Percentiles rank a stretch among this genome's conserved stretches.
Evolutionary conservation across 2,797 vertebrate species (phyloP).

Genomic region (Cirrhinus molitorella): DNA sequence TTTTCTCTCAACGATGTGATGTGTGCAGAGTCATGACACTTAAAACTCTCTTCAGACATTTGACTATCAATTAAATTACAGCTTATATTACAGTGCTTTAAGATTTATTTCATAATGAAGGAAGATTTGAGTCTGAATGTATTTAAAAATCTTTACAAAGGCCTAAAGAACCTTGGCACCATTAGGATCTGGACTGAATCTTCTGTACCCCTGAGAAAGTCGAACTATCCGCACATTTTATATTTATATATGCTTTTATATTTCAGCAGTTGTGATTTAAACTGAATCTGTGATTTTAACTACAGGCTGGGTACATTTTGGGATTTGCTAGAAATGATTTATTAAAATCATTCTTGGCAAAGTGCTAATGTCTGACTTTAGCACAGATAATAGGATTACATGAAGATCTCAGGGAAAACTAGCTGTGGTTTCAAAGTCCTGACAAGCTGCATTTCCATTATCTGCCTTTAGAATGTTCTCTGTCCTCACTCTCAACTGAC

Average conservation of each 20-base stretch:
- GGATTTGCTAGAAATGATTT: slow-evolving; percentile 3
- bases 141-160: neutral
- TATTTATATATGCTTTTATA: neutral
- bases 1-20: neutral
- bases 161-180: neutral
- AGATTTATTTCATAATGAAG: neutral
- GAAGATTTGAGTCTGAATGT: neutral
- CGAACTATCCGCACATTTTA: neutral
- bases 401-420: slow-evolving; percentile 20
- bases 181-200: neutral
- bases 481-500: slow-evolving; percentile 25
- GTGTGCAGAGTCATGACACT: neutral
- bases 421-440: slow-evolving; percentile 37
- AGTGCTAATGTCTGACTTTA: slow-evolving; percentile 37
- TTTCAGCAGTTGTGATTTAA: neutral
- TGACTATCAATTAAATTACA: neutral
- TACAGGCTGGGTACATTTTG: slow-evolving; percentile 11
- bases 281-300: slow-evolving; percentile 9
- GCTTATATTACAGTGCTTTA: neutral
- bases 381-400: slow-evolving; percentile 47
- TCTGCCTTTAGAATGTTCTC: slow-evolving; percentile 10
- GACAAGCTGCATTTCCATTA: slow-evolving; percentile 35
- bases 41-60: neutral
- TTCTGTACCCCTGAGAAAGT: neutral
- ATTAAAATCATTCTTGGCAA: slow-evolving; percentile 16